Percentiles rank a stretch among this genome's conserved stretches.
phyloP scores from a whole-genome alignment of 2,888 invertebrate species.

The Fragum fragum region DNA sequence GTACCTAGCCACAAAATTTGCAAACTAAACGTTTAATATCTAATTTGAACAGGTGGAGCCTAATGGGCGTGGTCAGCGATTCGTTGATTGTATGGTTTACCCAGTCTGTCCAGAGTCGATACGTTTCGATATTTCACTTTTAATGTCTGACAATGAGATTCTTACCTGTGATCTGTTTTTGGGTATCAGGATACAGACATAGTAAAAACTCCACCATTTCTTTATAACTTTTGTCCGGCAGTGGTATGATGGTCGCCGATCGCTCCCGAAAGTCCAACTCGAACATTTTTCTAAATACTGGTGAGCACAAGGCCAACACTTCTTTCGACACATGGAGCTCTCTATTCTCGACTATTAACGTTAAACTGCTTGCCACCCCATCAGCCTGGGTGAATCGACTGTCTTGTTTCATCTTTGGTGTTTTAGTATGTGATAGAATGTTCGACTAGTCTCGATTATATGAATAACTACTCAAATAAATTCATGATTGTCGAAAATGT shows the following conservation, averaged over 20 bases:
- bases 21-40: no score
- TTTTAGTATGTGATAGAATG: no score
- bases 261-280: constrained; percentile 69
- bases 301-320: constrained; percentile 67
- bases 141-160: no score
- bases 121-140: no score
- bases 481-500: no score
- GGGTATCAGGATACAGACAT: constrained; percentile 68
- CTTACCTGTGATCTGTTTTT: constrained; percentile 59
- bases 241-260: constrained; percentile 54
- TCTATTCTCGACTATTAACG: constrained; percentile 64
- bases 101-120: no score
- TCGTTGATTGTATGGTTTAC: no score
- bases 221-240: constrained; percentile 68
- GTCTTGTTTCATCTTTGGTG: constrained; percentile 52
- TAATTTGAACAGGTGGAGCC: no score
- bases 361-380: constrained; percentile 57
- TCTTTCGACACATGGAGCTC: constrained; percentile 62
- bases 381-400: constrained; percentile 46
- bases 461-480: no score
- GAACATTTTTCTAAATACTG: constrained; percentile 70
- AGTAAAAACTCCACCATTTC: constrained; percentile 68
- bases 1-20: no score
- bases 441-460: no score
- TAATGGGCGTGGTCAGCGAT: no score